These are phyloP conservation scores for Drosophila murphyi DNA, from an alignment of 1,140 invertebrate genomes.

Conservation along the genomic window DNA sequence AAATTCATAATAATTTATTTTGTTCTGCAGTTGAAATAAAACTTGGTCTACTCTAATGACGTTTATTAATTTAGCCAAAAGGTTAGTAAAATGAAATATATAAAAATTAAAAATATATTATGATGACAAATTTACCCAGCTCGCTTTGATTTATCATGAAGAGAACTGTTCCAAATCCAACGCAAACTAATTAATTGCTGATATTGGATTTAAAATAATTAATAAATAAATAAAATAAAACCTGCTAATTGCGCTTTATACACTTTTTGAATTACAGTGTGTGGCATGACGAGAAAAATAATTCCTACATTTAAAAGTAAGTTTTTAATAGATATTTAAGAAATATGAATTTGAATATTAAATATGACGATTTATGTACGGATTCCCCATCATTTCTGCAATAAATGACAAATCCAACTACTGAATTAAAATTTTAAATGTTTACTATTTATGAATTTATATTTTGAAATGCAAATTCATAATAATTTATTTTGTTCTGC, in stretches of 20 bases:
- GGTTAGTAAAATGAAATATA: background rate
- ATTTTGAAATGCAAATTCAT: background rate
- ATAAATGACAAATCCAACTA: background rate
- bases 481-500: background rate
- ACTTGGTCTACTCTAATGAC: background rate
- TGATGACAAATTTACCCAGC: constrained; percentile 76
- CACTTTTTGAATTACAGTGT: too few relatives aligned
- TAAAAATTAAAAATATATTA: background rate
- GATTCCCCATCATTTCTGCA: background rate
- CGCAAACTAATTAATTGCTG: constrained; percentile 54
- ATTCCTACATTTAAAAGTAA: too few relatives aligned
- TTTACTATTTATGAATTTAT: background rate
- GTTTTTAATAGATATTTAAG: too few relatives aligned
- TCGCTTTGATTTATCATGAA: constrained; percentile 72
- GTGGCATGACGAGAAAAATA: too few relatives aligned
- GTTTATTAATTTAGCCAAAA: background rate
- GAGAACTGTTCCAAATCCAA: constrained; percentile 73
- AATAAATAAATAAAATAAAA: too few relatives aligned
- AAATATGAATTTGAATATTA: too few relatives aligned
- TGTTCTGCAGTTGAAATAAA: background rate
- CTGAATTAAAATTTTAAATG: background rate
- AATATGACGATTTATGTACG: background rate
- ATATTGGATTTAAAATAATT: background rate
- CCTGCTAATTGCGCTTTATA: too few relatives aligned
- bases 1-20: background rate